Conservation (phyloP, 2,888 invertebrate species). For the Melieria crassipennis region DNA sequence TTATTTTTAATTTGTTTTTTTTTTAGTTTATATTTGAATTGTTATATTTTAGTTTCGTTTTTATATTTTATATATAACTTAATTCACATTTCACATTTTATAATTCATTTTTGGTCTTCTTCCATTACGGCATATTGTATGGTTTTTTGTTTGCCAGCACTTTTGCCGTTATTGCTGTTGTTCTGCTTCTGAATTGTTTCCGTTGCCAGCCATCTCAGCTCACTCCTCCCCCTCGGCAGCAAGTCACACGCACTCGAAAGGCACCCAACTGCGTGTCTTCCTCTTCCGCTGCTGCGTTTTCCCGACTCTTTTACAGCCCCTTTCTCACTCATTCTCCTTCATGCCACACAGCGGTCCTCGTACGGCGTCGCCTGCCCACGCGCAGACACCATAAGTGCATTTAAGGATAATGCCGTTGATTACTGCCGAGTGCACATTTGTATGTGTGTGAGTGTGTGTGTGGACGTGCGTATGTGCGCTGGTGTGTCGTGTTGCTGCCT, state of each 20-base stretch:
- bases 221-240: neutral
- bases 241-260: neutral
- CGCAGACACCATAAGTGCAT: slow-evolving; percentile 33
- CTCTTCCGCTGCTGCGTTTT: no score
- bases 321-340: neutral
- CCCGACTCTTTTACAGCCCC: no score
- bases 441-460: neutral
- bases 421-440: slow-evolving; percentile 4
- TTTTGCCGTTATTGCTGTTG: no score
- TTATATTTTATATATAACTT: no score
- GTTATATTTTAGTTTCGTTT: no score
- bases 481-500: neutral
- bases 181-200: neutral
- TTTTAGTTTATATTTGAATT: no score
- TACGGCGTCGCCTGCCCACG: neutral
- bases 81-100: no score
- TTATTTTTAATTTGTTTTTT: no score
- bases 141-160: no score
- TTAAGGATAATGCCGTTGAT: slow-evolving; percentile 27
- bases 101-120: no score
- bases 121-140: no score
- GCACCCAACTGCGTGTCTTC: neutral
- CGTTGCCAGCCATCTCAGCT: neutral
- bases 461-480: neutral
- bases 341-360: neutral